A percentile compares a stretch with the other conserved stretches of the same genome.
phyloP scores from a whole-genome alignment of 1,140 invertebrate genomes.

The Cherax quadricarinatus region DNA sequence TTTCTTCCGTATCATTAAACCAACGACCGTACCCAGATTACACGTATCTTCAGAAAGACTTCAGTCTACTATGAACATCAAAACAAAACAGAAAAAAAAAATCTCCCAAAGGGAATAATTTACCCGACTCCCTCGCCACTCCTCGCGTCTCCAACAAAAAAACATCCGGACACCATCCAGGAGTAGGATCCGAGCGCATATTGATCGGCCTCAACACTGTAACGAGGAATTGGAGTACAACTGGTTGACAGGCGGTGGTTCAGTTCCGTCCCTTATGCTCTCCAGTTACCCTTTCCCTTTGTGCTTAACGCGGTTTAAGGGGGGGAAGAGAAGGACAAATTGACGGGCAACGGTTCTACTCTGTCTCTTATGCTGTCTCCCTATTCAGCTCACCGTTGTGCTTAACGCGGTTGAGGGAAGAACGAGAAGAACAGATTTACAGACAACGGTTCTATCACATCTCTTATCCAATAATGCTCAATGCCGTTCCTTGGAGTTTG shows the following conservation, averaged over 20 bases:
- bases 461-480: too few relatives aligned
- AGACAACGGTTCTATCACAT: too few relatives aligned
- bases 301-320: too few relatives aligned
- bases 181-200: neutral
- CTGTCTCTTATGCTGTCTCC: too few relatives aligned
- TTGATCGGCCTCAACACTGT: neutral
- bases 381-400: too few relatives aligned
- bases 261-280: too few relatives aligned
- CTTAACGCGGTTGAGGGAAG: too few relatives aligned
- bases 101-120: neutral
- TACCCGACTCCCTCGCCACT: neutral
- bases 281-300: too few relatives aligned
- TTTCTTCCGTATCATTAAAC: neutral
- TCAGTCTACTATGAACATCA: neutral
- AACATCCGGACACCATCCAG: neutral
- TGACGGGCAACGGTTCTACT: too few relatives aligned
- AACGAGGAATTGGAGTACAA: neutral
- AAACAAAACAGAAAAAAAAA: neutral
- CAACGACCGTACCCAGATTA: neutral
- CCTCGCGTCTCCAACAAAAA: neutral
- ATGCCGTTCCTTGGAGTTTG: too few relatives aligned
- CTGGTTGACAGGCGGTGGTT: neutral
- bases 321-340: too few relatives aligned
- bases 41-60: neutral
- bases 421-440: too few relatives aligned